A percentile compares a stretch with the other conserved stretches of the same genome.
phyloP scores from a whole-genome alignment of 2,797 vertebrate genomes.

The Remorina albescens region DNA sequence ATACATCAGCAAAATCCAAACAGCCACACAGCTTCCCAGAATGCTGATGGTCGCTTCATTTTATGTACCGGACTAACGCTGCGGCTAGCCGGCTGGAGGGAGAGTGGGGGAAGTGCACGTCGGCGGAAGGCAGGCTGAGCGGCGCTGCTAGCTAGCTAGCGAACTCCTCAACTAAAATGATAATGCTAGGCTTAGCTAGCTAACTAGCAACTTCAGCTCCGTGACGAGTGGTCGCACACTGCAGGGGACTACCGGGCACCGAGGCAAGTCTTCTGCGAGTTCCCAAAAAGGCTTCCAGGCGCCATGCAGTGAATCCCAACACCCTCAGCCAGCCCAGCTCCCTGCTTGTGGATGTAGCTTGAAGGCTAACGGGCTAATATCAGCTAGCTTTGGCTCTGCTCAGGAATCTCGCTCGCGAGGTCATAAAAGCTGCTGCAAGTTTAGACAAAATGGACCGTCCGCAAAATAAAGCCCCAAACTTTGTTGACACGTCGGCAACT shows the following conservation, averaged over 20 bases:
- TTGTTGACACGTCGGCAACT: conserved; percentile 24
- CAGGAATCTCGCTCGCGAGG: conserved; percentile 71
- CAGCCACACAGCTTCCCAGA: conserved; percentile 80
- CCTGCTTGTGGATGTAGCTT: conserved; percentile 53
- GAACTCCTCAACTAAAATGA: conserved; percentile 51
- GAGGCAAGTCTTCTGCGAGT: conserved; percentile 26
- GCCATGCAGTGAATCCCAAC: conserved; percentile 23
- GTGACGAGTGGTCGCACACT: conserved; percentile 37
- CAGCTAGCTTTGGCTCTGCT: conserved; percentile 58
- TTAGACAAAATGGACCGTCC: conserved; percentile 54
- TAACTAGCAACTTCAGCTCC: conserved; percentile 39
- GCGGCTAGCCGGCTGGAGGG: conserved; percentile 82
- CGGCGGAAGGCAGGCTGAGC: conserved; percentile 78
- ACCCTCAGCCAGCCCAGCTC: conserved; percentile 9
- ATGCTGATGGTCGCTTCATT: conserved; percentile 84
- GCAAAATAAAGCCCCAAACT: conserved; percentile 43
- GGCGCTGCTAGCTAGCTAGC: conserved; percentile 65
- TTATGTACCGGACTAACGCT: conserved; percentile 83
- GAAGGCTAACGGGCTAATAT: conserved; percentile 45
- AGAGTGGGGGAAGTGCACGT: conserved; percentile 87
- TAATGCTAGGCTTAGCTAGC: conserved; percentile 62
- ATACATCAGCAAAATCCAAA: conserved; percentile 85
- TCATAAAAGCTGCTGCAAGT: conserved; percentile 61
- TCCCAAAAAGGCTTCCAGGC: conserved; percentile 12
- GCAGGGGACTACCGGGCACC: conserved; percentile 16